Evolutionary conservation across 2,888 invertebrate genomes (phyloP), one percentile per base, ranked within the genome.

Genomic region (Strigamia transsilvanica): DNA sequence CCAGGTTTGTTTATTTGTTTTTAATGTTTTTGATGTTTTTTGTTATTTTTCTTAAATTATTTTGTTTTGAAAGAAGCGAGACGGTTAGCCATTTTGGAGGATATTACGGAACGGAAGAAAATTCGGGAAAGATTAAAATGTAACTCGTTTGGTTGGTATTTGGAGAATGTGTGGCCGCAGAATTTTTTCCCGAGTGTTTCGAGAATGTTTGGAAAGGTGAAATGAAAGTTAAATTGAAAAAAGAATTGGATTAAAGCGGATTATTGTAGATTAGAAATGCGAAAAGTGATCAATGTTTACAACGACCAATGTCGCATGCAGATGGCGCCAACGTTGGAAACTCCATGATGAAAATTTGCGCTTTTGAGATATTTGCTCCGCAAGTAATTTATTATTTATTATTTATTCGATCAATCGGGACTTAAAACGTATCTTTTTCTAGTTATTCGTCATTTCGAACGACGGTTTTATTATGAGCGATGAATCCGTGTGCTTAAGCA

Each of bases 131-230:
- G 91, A 82, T 91, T 99, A 85, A 92, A 96, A 86, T 99, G 99
- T 89, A 98, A 99, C 89, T 94, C 93, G 89, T 98, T 98, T 86
- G 91, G 92, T 81, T 98, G 98, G 98, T 99, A 97, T 88, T 90
- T 99, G 85, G 92, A 95, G 82, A 95, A 94, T 86, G 92, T 99
- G 32, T 99, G 98, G 96, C 97, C 97, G 0, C 94, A 98, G 87
- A 94, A 99, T 87, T 99, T 98, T 88, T 94, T 99, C 86, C 99
- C 99, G 0, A 93, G 92, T 38, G 91, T 93, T 0, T 93, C 94
- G 85, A 91, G 95, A 84, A 95, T 96, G 89, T 96, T 99, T 87
- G 99, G 98, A 46, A 92, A 94, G 89, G 96, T 80, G 18, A 23
- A 32, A 78, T n/a, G 3, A 10, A 9, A 32, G 5, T 78, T 41